phyloP scores from a whole-genome alignment of 2,113 vertebrate genomes.

The Spizaetus ornatus region DNA sequence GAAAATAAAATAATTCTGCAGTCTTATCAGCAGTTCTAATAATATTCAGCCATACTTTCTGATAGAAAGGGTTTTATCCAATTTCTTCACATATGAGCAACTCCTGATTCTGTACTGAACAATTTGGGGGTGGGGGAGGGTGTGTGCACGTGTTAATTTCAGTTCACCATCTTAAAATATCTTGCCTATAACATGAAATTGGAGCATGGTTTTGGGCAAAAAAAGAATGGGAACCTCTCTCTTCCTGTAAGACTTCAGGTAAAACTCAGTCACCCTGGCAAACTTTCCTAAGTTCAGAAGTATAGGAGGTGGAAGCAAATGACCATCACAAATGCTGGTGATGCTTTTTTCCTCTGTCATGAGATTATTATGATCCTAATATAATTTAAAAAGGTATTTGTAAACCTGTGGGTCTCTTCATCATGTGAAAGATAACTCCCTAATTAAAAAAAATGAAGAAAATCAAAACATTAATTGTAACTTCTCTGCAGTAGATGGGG shows the following conservation, averaged over 20 bases:
- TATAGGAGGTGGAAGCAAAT: not conserved
- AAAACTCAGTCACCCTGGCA: not conserved
- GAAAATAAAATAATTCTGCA: not conserved
- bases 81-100: not conserved
- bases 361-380: not conserved
- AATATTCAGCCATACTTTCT: not conserved
- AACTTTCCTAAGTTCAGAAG: not conserved
- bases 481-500: not conserved
- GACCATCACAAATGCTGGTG: not conserved
- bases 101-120: not conserved
- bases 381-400: not conserved
- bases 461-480: not conserved
- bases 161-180: not conserved
- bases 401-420: not conserved
- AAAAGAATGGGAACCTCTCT: not conserved
- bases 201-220: not conserved
- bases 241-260: not conserved
- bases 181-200: not conserved
- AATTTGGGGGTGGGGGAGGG: not conserved
- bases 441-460: not conserved
- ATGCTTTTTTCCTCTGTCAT: not conserved
- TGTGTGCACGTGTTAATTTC: not conserved
- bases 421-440: not conserved
- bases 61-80: not conserved
- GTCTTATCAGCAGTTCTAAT: not conserved